phyloP scores from a whole-genome alignment of 2,113 vertebrate species.

The Polyodon spathula region DNA sequence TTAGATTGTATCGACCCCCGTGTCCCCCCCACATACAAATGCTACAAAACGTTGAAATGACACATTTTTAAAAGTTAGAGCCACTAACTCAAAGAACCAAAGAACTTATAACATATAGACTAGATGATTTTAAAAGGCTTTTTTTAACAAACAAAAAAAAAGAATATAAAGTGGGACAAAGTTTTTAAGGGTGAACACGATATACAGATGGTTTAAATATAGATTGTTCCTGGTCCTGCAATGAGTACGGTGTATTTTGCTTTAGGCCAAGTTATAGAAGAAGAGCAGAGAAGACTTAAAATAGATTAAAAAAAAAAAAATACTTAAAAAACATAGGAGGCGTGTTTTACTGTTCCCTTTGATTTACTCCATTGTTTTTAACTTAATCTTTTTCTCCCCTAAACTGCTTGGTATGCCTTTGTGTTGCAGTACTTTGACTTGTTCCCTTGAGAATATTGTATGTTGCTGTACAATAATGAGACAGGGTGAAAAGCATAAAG shows the following conservation, averaged over 20 bases:
- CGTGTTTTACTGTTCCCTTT: neutral
- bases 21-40: too few species aligned
- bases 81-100: too few species aligned
- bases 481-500: neutral
- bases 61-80: too few species aligned
- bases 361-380: neutral
- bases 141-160: neutral
- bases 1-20: too few species aligned
- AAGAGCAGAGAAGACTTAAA: neutral
- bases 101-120: too few species aligned
- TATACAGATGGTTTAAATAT: neutral
- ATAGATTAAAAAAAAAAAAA: neutral
- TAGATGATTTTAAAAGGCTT: neutral
- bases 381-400: too few species aligned
- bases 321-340: neutral
- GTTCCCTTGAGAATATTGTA: too few species aligned
- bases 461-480: too few species aligned
- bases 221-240: neutral
- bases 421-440: too few species aligned
- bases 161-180: neutral
- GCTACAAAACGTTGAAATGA: too few species aligned
- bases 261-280: neutral
- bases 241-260: constrained; percentile 1
- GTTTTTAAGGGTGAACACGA: neutral
- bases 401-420: too few species aligned